phyloP scores from a whole-genome alignment of 2,888 invertebrate genomes.

The Syritta pipiens region DNA sequence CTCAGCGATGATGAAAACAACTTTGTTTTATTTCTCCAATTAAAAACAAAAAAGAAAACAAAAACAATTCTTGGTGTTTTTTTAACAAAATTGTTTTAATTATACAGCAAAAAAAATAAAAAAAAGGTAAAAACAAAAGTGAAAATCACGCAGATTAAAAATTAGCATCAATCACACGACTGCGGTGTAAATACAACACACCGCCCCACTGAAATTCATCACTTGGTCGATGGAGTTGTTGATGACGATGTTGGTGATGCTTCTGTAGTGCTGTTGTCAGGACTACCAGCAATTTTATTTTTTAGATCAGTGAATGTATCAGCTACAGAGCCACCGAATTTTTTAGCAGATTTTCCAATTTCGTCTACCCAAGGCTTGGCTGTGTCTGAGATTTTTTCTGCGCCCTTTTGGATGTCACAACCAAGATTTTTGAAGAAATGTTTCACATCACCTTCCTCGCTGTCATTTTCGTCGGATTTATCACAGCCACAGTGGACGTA shows the following conservation, averaged over 20 bases:
- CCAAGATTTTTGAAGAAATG: constrained; percentile 74
- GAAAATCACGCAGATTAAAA: too few species aligned
- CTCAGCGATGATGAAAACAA: too few species aligned
- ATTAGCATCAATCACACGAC: too few species aligned
- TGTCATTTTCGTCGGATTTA: constrained; percentile 71
- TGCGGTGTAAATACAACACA: too few species aligned
- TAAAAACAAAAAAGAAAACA: too few species aligned
- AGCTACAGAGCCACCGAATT: constrained; percentile 72
- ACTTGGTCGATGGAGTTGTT: background rate
- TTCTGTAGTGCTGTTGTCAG: constrained; percentile 19
- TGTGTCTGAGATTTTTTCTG: constrained; percentile 73
- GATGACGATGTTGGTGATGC: background rate
- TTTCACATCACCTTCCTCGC: constrained; percentile 73
- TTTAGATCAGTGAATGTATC: constrained; percentile 76
- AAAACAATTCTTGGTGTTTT: too few species aligned
- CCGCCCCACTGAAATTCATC: too few species aligned
- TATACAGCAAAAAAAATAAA: too few species aligned
- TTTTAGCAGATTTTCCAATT: constrained; percentile 75
- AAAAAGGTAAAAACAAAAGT: too few species aligned
- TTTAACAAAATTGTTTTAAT: too few species aligned
- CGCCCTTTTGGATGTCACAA: constrained; percentile 75
- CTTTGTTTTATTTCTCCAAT: too few species aligned
- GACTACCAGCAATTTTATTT: constrained; percentile 74
- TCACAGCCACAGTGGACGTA: constrained; percentile 2
- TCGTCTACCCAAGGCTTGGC: constrained; percentile 75